These are phyloP conservation scores for Scomber colias DNA, from an alignment of 2,113 vertebrate genomes.

Conservation along the genomic window DNA sequence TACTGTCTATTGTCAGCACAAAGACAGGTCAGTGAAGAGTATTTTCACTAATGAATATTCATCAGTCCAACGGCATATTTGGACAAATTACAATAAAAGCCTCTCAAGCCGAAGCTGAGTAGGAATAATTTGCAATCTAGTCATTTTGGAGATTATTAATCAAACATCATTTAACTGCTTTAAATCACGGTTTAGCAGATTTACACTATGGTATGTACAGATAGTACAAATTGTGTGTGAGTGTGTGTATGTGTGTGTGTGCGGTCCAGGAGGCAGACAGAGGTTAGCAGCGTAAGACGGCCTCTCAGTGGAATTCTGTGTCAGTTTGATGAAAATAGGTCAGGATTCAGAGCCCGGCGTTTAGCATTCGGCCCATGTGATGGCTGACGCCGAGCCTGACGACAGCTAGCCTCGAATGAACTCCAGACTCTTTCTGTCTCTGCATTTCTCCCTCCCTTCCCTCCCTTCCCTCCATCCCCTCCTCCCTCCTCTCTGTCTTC, in stretches of 20 bases:
- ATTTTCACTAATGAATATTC: conserved; percentile 72
- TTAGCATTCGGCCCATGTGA: conserved; percentile 82
- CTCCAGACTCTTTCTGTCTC: conserved; percentile 59
- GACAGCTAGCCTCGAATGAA: conserved; percentile 77
- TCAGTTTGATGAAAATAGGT: conserved; percentile 85
- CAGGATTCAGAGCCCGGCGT: conserved; percentile 77
- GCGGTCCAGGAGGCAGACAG: conserved; percentile 48
- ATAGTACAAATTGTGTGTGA: not conserved
- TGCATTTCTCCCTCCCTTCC: not conserved
- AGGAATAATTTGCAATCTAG: conserved; percentile 27
- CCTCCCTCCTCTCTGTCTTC: not conserved
- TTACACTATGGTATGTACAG: conserved; percentile 35
- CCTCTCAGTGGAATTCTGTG: conserved; percentile 77
- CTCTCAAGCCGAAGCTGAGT: conserved; percentile 41
- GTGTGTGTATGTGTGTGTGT: conserved; percentile 23
- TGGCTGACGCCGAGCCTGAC: conserved; percentile 66
- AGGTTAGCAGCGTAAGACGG: conserved; percentile 64
- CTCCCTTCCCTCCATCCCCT: not conserved
- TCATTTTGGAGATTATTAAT: conserved; percentile 58
- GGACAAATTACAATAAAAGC: conserved; percentile 70
- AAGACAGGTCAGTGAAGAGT: conserved; percentile 55
- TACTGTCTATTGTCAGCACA: conserved; percentile 59
- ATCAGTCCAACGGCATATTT: conserved; percentile 62
- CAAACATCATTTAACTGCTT: conserved; percentile 44
- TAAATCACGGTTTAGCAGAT: conserved; percentile 37